Evolutionary conservation across 2,888 invertebrate genomes (phyloP).

Genomic region (Herminia tarsipennalis): DNA sequence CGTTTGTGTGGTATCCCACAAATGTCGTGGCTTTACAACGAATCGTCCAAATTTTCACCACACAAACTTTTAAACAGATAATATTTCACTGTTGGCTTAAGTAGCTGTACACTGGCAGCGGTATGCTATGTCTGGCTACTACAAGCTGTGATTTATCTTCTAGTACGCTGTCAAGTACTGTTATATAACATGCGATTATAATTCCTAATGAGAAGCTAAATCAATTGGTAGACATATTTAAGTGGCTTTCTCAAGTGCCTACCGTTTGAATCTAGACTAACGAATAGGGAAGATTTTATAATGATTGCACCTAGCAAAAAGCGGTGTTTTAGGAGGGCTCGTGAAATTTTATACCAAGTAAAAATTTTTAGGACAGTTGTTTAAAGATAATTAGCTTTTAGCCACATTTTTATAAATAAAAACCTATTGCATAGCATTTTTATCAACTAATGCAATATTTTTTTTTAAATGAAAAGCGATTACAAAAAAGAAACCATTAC

Average conservation of each 20-base stretch:
- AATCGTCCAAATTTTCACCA: slow-evolving; percentile 61
- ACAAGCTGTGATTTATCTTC: slow-evolving; percentile 10
- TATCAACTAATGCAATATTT: no score
- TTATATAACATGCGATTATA: neutral
- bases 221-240: neutral
- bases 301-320: no score
- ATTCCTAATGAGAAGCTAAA: neutral
- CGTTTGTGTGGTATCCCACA: slow-evolving; percentile 70
- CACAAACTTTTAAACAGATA: slow-evolving; percentile 65
- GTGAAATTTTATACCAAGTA: no score
- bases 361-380: no score
- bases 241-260: slow-evolving; percentile 1
- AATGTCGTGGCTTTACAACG: slow-evolving; percentile 68
- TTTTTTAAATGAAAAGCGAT: no score
- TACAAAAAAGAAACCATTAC: no score
- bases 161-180: neutral
- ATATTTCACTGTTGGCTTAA: slow-evolving; percentile 69
- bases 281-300: no score
- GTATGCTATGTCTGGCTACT: slow-evolving; percentile 3
- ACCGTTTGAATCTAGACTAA: neutral
- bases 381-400: no score
- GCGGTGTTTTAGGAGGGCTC: no score
- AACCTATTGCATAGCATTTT: no score
- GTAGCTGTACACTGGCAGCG: slow-evolving; percentile 11
- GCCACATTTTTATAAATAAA: no score